Evolutionary conservation across 2,113 vertebrate species (phyloP), one percentile per base, ranked within the genome.

Genomic region (Xenopus borealis): DNA sequence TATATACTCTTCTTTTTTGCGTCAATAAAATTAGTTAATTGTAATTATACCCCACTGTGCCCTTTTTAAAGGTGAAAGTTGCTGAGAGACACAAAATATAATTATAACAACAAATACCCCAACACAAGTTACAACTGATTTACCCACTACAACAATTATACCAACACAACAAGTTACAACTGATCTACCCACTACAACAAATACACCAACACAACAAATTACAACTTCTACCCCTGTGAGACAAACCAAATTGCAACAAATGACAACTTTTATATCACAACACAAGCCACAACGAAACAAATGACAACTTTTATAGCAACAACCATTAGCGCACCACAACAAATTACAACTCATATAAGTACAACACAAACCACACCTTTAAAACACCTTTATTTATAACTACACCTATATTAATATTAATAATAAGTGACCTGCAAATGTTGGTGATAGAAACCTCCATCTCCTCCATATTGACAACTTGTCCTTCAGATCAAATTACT

Each of bases 231-330:
- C 4, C 20, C 12, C 62, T 3, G 2, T 11, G 16, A 13, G 8
- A 30, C 20, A 16, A 20, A 62, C 44, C 27, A 78, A 69, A 4
- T 47, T 80, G 45, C 4, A 40, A 9, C 1, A 14, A 20, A 46
- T 11, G 11, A 81, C 73, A 44, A 75, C 18, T 46, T 12, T 30
- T 20, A 12, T 17, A 47, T 78, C 76, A 7, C 8, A 4, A 8
- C 76, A 20, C 6, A 65, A 52, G 18, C 11, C 12, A 62, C 70
- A 63, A 55, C 66, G 33, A n/a, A 23, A 13, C 6, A 52, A 20
- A n/a, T 46, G 66, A 79, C 78, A 20, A 82, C 85, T 10, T 14
- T 27, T 13, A 73, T 17, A 45, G 80, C 78, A 10, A 72, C 75
- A 14, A 47, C 61, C 63, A 45, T 64, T 63, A 58, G 47, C 1